Evolutionary conservation across 1,140 invertebrate genomes (phyloP), one percentile per base, ranked within the genome.

Genomic region (Pogonomyrmex barbatus): DNA sequence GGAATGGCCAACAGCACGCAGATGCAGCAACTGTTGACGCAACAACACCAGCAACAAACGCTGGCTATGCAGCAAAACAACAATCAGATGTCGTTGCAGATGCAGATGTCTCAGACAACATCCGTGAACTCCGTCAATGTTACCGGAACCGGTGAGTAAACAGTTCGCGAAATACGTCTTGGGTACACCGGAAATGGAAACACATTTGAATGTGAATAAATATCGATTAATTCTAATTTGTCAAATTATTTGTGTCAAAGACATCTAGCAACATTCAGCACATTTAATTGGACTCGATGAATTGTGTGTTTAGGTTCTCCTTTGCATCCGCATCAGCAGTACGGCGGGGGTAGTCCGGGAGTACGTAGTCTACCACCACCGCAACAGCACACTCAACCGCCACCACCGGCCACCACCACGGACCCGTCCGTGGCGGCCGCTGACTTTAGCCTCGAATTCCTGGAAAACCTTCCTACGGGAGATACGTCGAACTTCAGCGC

Each of bases 381-480:
- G 47, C 94, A 94, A 68, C 90, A 87, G 52, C 95, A 93, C 85
- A 93, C 91, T 87, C 92, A 92, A 39, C 89, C 89, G 39, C 95
- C 94, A 88, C 94, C 91, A 77, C 92, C 91, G 86, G 93, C 88
- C 91, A 93, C 90, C 89, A 93, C 93, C 87, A 92, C 88, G 89
- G 95, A 93, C 87, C 94, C 94, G 4, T 93, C 94, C 58, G 94
- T 94, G 12, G 91, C 92, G 62, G 93, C 97, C 0, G 95, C 96
- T 33, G 97, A 97, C 92, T 97, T 97, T 91, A 97, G 96, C 93
- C 95, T 97, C 86, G 97, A 98, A 95, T 97, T 98, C 94, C 94
- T 98, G n/a, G 97, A 98, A 90, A 97, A 97, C 93, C 96, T 97
- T 92, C 96, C 97, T 56, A 96, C 96, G 73, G 96, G 96, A 33